Conservation (phyloP, 2,113 vertebrate genomes). For the Lophius piscatorius region DNA sequence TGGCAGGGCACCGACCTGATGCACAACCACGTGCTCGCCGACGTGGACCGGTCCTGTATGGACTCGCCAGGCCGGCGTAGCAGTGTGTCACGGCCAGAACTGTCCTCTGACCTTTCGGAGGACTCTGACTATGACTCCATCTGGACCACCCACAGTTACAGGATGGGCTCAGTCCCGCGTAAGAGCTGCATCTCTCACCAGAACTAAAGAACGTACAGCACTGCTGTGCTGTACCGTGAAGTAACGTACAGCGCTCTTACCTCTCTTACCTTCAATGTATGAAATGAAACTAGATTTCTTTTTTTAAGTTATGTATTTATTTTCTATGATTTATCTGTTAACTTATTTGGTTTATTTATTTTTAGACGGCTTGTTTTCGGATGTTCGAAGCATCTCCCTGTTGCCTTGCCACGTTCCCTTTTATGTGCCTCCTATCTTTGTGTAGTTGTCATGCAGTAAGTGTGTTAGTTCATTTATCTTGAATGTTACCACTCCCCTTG, state of each 20-base stretch:
- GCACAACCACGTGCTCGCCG: conserved; percentile 99
- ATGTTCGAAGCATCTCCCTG: conserved; percentile 76
- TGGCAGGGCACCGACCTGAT: conserved; percentile 99
- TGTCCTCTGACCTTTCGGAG: conserved; percentile 95
- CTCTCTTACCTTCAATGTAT: conserved; percentile 77
- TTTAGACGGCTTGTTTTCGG: conserved; percentile 53
- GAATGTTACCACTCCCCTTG: conserved; percentile 72
- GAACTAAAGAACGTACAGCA: conserved; percentile 83
- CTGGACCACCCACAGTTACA: conserved; percentile 99
- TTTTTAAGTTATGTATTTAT: conserved; percentile 91
- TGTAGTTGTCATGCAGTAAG: conserved; percentile 74
- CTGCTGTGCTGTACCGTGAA: conserved; percentile 51
- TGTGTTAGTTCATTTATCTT: conserved; percentile 71
- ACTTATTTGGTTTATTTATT: conserved; percentile 73
- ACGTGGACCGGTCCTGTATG: conserved; percentile 93
- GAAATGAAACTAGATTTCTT: conserved; percentile 72
- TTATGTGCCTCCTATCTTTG: conserved; percentile 77
- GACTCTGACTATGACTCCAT: conserved; percentile 99
- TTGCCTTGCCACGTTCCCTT: conserved; percentile 80
- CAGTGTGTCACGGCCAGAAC: conserved; percentile 96
- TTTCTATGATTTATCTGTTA: conserved; percentile 75
- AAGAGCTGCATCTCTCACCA: conserved; percentile 99
- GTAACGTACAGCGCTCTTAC: conserved; percentile 69
- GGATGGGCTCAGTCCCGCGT: conserved; percentile 96
- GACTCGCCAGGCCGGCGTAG: conserved; percentile 95